Conservation (phyloP, 2,113 vertebrate species). For the Clupea harengus region DNA sequence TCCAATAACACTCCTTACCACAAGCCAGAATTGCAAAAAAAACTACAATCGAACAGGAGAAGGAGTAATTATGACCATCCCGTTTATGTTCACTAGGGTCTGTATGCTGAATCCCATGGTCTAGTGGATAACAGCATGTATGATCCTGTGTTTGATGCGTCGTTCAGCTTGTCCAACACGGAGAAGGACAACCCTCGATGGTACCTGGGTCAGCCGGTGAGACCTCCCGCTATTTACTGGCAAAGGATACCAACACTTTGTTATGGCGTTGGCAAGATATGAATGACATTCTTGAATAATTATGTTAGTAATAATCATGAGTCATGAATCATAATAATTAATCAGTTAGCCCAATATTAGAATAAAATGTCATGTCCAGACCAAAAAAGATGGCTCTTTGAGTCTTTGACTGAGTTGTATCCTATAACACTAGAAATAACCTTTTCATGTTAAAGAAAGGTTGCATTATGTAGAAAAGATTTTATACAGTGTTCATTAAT, state of each 20-base stretch:
- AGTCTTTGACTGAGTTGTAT: not conserved
- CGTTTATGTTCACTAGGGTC: slow-evolving; percentile 56
- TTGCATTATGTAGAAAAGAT: not conserved
- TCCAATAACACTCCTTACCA: not conserved
- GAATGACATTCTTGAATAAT: too few species aligned
- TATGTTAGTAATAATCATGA: too few species aligned
- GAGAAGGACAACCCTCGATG: slow-evolving; percentile 71
- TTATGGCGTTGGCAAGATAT: not conserved
- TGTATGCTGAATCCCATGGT: slow-evolving; percentile 76
- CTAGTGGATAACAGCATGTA: slow-evolving; percentile 75
- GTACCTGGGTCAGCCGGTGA: slow-evolving; percentile 75
- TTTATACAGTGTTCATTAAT: not conserved
- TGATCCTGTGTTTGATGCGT: slow-evolving; percentile 68
- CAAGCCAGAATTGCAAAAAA: not conserved
- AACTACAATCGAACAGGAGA: not conserved
- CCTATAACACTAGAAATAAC: not conserved
- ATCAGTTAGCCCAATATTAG: too few species aligned
- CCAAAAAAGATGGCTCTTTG: too few species aligned
- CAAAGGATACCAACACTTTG: not conserved
- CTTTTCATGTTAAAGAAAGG: not conserved
- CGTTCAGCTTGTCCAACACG: slow-evolving; percentile 64
- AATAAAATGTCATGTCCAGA: too few species aligned
- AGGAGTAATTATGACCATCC: not conserved
- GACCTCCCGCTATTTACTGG: not conserved
- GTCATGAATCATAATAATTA: too few species aligned